Evolutionary conservation across 2,113 vertebrate genomes (phyloP).

Genomic region (Tachuris rubrigastra): DNA sequence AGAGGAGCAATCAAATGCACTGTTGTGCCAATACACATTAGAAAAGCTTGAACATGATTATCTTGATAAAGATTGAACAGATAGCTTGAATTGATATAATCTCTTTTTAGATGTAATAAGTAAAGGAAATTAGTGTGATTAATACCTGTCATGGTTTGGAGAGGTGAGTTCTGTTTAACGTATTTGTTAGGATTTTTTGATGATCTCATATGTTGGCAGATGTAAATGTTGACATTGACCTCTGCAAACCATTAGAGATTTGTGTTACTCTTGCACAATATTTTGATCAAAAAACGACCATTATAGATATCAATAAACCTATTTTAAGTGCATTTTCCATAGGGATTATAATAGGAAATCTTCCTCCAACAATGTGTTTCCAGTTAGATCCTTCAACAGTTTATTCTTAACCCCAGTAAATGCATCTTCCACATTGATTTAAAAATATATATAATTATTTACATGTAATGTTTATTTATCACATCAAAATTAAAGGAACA

Average conservation of each 20-base stretch:
- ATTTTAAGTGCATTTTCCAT: neutral
- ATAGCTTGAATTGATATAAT: neutral
- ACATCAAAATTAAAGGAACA: neutral
- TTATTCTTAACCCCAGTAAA: neutral
- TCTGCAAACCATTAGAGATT: neutral
- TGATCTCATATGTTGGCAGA: neutral
- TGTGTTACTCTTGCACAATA: neutral
- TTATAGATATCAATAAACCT: neutral
- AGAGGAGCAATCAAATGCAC: neutral
- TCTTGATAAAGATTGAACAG: neutral
- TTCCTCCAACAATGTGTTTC: neutral
- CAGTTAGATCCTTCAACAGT: neutral
- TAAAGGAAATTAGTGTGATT: neutral
- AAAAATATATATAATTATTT: neutral
- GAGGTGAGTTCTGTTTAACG: neutral
- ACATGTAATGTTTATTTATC: neutral
- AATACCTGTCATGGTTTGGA: neutral
- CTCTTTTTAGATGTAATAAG: neutral
- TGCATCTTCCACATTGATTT: neutral
- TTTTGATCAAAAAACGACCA: neutral
- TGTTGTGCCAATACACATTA: neutral
- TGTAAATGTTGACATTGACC: neutral
- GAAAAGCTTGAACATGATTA: neutral
- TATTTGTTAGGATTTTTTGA: neutral
- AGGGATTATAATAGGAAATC: neutral